Conservation (phyloP, 1,140 invertebrate species). For the Zaprionus tsacasi region DNA sequence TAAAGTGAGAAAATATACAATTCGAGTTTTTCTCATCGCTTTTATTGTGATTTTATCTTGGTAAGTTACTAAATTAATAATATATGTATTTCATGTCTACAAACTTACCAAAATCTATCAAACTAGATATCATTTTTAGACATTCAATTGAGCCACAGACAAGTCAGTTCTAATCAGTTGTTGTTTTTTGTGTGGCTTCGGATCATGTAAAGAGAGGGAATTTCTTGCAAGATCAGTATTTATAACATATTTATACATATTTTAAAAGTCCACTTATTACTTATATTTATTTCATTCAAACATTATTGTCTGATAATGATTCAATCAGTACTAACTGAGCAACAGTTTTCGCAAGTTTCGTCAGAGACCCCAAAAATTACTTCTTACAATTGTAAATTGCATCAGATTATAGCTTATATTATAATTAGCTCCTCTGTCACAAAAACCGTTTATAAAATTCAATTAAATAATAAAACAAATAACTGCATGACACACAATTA, state of each 20-base stretch:
- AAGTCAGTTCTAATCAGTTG: constrained; percentile 3
- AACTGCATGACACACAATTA: neutral
- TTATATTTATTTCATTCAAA: neutral
- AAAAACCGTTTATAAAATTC: neutral
- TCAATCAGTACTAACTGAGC: neutral
- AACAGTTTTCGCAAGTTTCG: neutral
- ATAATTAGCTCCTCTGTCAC: neutral
- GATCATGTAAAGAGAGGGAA: neutral
- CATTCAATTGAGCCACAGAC: neutral
- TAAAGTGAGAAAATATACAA: constrained; percentile 43
- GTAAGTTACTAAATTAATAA: neutral
- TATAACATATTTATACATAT: neutral
- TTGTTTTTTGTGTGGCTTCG: neutral
- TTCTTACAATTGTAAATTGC: neutral
- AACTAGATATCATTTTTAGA: neutral
- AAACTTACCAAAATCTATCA: constrained; percentile 1
- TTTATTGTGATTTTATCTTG: neutral
- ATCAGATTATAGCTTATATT: neutral
- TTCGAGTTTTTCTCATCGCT: neutral
- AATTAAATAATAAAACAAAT: neutral
- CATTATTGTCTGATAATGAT: neutral
- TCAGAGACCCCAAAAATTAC: constrained; percentile 1
- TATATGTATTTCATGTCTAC: neutral
- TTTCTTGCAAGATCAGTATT: neutral
- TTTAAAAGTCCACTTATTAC: neutral